Evolutionary conservation across 2,888 invertebrate species (phyloP), one percentile per base, ranked within the genome.

Genomic region (Dryadula phaetusa): DNA sequence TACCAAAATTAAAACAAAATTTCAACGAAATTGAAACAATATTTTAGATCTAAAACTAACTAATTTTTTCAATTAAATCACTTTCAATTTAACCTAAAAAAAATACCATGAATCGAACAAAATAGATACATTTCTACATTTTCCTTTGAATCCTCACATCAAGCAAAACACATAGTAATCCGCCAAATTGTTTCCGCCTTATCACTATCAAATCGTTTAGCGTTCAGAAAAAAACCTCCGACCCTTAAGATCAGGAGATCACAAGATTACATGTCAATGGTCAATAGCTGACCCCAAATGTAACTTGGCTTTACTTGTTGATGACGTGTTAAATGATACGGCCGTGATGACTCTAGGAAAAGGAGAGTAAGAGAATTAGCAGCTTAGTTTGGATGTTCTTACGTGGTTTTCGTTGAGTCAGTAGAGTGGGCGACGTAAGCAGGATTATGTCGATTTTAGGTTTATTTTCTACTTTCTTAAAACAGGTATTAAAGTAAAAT

Each of bases 241-340:
- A 47, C 46, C 63, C 68, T 73, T 64, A 67, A 72, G 76, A 76
- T 77, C 77, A 75, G 67, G 32, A 66, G 78, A 79, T 80, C 79
- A 79, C 78, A 75, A 62, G 72, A 71, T 70, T 63, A 65, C 60
- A 74, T 74, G 77, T 74, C 76, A 74, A 76, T 74, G 76, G 71
- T 82, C 81, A 80, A 80, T 77, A 79, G 76, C 73, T 76, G 76
- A 72, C 72, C 75, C 70, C 64, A 64, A 66, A 47, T 61, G 63
- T 61, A 52, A 53, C 37, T 66, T 42, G 42, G 63, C 63, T 52
- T 64, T 40, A 73, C 73, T 73, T 73, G 73, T 72, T 73, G 72
- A 65, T 69, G 49, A 56, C 56, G 56, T 22, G 22, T 20, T 56
- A 46, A 56, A 56, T 47, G 56, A 58, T 58, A 47, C 47, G 58